Evolutionary conservation across 2,888 invertebrate genomes (phyloP).

Genomic region (Reticulitermes lucifugus): DNA sequence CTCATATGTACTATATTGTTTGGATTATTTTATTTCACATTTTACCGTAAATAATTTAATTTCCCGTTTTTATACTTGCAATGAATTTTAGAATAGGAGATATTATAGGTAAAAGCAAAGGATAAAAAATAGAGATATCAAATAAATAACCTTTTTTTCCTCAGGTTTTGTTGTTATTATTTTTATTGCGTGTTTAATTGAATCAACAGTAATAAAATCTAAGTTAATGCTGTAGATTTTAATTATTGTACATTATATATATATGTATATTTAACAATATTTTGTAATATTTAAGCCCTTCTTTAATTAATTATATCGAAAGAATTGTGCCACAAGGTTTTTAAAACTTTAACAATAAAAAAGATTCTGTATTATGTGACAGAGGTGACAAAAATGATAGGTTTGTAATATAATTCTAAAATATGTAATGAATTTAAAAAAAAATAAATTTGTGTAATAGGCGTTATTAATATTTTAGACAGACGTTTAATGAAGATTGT

Average conservation of each 20-base stretch:
- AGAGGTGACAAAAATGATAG: constrained; percentile 37
- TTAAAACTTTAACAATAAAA: too few species aligned
- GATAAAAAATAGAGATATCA: neutral
- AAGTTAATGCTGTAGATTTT: neutral
- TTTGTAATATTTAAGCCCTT: neutral
- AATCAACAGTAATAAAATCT: too few species aligned
- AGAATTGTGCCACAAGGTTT: too few species aligned
- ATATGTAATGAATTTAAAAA: too few species aligned
- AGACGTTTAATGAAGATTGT: too few species aligned
- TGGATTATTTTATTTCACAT: neutral
- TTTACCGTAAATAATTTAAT: neutral
- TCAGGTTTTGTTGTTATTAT: neutral
- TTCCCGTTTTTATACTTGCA: neutral
- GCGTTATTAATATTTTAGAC: too few species aligned
- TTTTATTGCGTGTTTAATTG: neutral
- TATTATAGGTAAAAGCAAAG: neutral
- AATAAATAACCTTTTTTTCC: neutral
- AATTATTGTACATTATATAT: neutral
- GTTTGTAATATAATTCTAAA: neutral
- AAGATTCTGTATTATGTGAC: constrained; percentile 18
- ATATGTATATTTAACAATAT: too few species aligned
- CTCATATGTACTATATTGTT: neutral
- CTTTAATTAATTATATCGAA: neutral
- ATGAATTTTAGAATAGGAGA: neutral
- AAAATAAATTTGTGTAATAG: too few species aligned